Conservation (phyloP, 1,140 invertebrate genomes). For the Eurosta solidaginis region DNA sequence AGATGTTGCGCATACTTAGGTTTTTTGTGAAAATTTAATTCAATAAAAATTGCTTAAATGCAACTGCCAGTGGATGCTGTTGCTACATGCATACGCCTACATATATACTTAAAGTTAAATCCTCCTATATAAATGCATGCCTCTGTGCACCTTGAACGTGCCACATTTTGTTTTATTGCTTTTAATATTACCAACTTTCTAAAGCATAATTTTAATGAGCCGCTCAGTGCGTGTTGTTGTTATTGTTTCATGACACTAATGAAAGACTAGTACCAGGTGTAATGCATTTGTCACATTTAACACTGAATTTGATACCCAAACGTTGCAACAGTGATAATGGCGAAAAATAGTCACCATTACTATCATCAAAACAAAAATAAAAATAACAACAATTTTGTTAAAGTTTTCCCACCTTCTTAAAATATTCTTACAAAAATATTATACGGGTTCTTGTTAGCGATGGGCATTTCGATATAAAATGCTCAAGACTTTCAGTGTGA, state of each 20-base stretch:
- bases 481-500: too few relatives aligned
- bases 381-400: not conserved
- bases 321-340: not conserved
- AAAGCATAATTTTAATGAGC: not conserved
- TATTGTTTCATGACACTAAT: not conserved
- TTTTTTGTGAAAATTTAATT: conserved; percentile 21
- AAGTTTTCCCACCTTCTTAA: not conserved
- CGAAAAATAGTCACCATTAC: too few relatives aligned
- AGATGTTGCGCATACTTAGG: not conserved
- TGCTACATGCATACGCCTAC: not conserved
- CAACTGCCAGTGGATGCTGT: not conserved
- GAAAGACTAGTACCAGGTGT: not conserved
- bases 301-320: conserved; percentile 7
- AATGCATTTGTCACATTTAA: conserved; percentile 24
- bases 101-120: too few relatives aligned
- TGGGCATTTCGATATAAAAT: too few relatives aligned
- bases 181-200: not conserved
- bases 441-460: too few relatives aligned
- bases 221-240: not conserved
- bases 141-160: not conserved
- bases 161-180: not conserved
- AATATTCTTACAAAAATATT: too few relatives aligned
- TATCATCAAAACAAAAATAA: not conserved
- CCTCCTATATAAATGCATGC: not conserved
- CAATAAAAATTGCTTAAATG: conserved; percentile 13